Evolutionary conservation across 2,888 invertebrate species (phyloP), one percentile per base, ranked within the genome.

Genomic region (Bombylius discolor): DNA sequence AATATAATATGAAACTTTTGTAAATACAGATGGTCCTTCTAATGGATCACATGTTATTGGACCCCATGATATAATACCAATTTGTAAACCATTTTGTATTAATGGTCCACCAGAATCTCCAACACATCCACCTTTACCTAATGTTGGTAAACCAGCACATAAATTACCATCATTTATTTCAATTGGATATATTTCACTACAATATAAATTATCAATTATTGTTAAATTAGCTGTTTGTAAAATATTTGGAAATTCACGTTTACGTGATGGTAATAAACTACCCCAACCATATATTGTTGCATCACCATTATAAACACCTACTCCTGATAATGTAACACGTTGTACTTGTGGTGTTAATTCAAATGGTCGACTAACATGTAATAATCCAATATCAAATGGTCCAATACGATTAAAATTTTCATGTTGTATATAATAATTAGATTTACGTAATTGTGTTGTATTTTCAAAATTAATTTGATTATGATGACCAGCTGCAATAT

Each of bases 31-130:
- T 3, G 72, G 72, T 23, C 62, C 59, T 32, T 62, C 61, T 8
- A 54, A 55, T 0, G 51, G 44, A 36, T 69, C 68, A 52, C 73
- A 73, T 11, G 70, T 68, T 14, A 64, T 64, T 13, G 60, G 49
- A 4, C 71, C 73, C 72, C 73, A 73, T 23, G 74, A 72, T 13
- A 72, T 69, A 45, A 74, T 60, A 54, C 74, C 74, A 50, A 73
- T 36, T 62, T 58, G 67, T 31, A 49, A 45, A 42, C 49, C 46
- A 32, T 53, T 44, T 53, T 62, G 58, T 14, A 63, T 61, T 42
- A 60, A 55, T 51, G 58, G 57, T 44, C 60, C 62, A 59, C 64
- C 64, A 51, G 64, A 64, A 53, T 65, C 64, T 52, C 63, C 63
- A 56, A 58, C 59, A 56, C 61, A 61, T 36, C 55, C 61, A 42